These are phyloP conservation scores for Epinotia brunnichana DNA, from an alignment of 2,888 invertebrate species.

Conservation along the genomic window DNA sequence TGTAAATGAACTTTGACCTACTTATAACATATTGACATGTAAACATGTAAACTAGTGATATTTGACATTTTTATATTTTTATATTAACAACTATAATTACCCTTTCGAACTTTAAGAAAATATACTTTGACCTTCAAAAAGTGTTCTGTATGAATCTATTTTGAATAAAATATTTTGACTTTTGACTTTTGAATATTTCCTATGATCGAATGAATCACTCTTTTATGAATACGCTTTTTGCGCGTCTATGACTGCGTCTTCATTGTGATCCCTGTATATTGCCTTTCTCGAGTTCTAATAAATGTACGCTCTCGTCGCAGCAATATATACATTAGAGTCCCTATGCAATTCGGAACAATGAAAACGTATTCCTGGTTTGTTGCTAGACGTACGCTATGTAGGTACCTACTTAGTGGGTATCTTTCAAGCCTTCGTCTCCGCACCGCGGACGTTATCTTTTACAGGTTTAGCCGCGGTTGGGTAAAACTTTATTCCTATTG, in stretches of 20 bases:
- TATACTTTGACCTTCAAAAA: too few relatives aligned
- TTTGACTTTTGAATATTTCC: not conserved
- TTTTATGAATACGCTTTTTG: constrained; percentile 3
- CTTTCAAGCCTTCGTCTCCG: too few relatives aligned
- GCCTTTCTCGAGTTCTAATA: constrained; percentile 8
- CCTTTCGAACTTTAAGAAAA: too few relatives aligned
- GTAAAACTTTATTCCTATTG: not conserved
- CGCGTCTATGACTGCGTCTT: not conserved
- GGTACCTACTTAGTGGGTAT: too few relatives aligned
- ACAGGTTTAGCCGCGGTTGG: not conserved
- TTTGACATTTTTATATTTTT: too few relatives aligned
- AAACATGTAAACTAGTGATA: too few relatives aligned
- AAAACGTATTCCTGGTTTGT: not conserved
- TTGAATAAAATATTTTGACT: too few relatives aligned
- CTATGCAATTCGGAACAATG: not conserved
- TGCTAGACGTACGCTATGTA: not conserved
- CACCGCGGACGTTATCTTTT: not conserved
- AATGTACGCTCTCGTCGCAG: not conserved
- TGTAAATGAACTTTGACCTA: too few relatives aligned
- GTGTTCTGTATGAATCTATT: too few relatives aligned
- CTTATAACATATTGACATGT: too few relatives aligned
- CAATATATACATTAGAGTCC: not conserved
- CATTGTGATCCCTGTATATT: constrained; percentile 20
- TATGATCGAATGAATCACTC: not conserved
- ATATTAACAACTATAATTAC: too few relatives aligned